phyloP scores from a whole-genome alignment of 2,113 vertebrate species.

The Diphyllodes magnificus region DNA sequence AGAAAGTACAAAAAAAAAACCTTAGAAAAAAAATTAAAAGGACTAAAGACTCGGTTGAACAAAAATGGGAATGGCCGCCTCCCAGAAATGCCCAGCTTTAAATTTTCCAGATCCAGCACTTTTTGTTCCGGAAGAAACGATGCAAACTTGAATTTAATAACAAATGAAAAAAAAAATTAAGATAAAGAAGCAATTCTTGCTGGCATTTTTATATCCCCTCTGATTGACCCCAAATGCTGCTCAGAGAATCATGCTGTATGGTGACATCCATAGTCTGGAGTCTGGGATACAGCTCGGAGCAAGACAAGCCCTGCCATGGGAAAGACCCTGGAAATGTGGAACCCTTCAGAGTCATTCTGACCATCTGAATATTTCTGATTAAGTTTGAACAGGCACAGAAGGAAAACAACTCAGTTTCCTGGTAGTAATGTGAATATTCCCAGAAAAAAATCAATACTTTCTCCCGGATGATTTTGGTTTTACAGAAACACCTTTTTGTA shows the following conservation, averaged over 20 bases:
- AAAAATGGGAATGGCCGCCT: background rate
- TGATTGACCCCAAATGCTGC: background rate
- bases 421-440: background rate
- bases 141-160: background rate
- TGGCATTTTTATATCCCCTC: background rate
- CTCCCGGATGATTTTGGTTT: background rate
- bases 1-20: background rate
- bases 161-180: rapidly evolving
- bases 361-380: background rate
- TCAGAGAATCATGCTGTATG: background rate
- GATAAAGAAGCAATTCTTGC: background rate
- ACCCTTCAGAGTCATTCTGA: background rate
- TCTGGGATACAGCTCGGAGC: rapidly evolving
- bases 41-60: background rate
- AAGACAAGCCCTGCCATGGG: background rate
- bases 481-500: background rate
- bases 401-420: background rate
- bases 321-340: background rate
- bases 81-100: background rate
- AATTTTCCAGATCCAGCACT: background rate
- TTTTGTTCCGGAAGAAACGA: background rate
- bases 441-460: background rate
- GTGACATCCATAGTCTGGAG: background rate
- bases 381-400: background rate
- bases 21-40: background rate